phyloP scores from a whole-genome alignment of 2,113 vertebrate species.

The cat (Felis catus) region DNA sequence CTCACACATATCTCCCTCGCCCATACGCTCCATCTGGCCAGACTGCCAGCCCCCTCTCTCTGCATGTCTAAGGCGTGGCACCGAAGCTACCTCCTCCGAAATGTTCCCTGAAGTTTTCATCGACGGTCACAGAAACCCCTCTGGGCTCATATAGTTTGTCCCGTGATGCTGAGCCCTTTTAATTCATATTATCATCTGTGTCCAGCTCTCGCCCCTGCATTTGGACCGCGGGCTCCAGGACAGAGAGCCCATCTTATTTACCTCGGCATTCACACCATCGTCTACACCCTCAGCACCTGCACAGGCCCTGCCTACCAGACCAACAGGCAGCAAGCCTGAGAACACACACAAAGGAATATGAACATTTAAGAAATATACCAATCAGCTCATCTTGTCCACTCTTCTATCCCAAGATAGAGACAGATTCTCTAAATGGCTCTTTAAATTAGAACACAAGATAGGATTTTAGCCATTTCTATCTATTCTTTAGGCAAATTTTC shows the following conservation, averaged over 20 bases:
- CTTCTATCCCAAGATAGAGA: neutral
- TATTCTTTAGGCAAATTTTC: neutral
- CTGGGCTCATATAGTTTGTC: neutral
- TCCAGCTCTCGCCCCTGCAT: neutral
- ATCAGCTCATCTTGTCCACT: neutral
- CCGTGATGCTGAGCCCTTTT: neutral
- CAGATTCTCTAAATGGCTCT: neutral
- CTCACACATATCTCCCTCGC: accelerated
- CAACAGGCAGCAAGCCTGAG: neutral
- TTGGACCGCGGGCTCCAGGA: neutral
- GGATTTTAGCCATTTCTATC: neutral
- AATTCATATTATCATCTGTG: neutral
- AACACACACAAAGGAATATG: accelerated
- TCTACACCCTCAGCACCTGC: neutral
- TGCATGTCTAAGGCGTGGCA: neutral
- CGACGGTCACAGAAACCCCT: neutral
- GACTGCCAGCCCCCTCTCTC: neutral
- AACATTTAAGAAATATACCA: neutral
- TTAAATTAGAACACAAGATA: neutral
- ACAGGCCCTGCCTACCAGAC: neutral
- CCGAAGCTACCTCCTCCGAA: neutral
- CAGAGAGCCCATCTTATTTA: neutral
- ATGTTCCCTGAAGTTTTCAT: neutral
- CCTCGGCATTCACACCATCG: neutral
- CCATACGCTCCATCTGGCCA: neutral